Evolutionary conservation across 2,113 vertebrate genomes (phyloP).

Genomic region (Mormyrus iriodes): DNA sequence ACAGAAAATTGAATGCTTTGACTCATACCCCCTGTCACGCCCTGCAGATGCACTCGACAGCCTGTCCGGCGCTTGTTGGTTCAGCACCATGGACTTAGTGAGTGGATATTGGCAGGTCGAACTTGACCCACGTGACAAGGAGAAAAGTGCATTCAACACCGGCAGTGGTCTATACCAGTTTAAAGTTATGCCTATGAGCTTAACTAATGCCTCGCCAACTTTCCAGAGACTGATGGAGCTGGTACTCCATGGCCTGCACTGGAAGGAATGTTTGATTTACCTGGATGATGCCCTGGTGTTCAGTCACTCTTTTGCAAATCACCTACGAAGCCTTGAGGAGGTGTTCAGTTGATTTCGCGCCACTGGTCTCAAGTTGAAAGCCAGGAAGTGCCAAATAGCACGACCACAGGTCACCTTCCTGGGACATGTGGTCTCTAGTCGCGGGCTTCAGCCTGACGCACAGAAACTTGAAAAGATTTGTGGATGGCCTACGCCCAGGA

Average conservation of each 20-base stretch:
- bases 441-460: not conserved
- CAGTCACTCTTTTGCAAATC: not conserved
- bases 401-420: not conserved
- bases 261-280: slow-evolving; percentile 26
- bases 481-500: too few relatives aligned
- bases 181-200: slow-evolving; percentile 30
- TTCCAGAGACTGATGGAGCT: slow-evolving; percentile 30
- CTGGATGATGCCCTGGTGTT: slow-evolving; percentile 24
- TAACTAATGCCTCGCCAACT: slow-evolving; percentile 25
- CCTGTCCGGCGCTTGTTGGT: slow-evolving; percentile 27
- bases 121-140: slow-evolving; percentile 7
- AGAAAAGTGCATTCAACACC: slow-evolving; percentile 30
- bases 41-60: slow-evolving; percentile 28
- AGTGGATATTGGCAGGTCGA: slow-evolving; percentile 28
- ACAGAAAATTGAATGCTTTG: slow-evolving; percentile 29
- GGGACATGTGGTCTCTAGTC: slow-evolving; percentile 17
- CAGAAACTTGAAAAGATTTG: slow-evolving; percentile 3
- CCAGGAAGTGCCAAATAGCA: not conserved
- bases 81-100: slow-evolving; percentile 26
- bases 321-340: slow-evolving; percentile 12
- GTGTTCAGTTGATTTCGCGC: not conserved
- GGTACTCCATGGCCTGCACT: slow-evolving; percentile 27
- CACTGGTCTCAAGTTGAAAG: slow-evolving; percentile 24
- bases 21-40: slow-evolving; percentile 28
- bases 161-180: slow-evolving; percentile 28